Evolutionary conservation across 2,797 vertebrate species (phyloP).

Genomic region (Schizopygopsis malacanthus): DNA sequence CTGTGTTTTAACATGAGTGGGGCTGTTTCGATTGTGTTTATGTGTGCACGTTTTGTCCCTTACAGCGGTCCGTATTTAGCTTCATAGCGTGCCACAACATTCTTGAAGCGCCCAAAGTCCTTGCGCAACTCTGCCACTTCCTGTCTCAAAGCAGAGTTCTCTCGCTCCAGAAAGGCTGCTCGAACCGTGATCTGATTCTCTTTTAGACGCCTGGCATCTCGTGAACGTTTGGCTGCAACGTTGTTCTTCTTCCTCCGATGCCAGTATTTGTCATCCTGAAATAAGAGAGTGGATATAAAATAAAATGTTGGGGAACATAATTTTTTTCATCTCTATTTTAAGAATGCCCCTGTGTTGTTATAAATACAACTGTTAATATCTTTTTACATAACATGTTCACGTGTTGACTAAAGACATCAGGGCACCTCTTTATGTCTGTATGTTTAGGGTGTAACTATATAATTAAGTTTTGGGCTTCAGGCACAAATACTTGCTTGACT

Average conservation of each 20-base stretch:
- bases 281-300: neutral
- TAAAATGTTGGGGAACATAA: conserved; percentile 30
- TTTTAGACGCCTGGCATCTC: conserved; percentile 92
- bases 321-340: conserved; percentile 84
- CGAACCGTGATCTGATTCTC: conserved; percentile 98
- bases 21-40: neutral
- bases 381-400: neutral
- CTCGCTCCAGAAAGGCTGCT: conserved; percentile 94
- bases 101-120: conserved; percentile 89
- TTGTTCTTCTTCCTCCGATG: conserved; percentile 96
- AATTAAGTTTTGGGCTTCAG: too few species aligned
- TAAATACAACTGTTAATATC: neutral
- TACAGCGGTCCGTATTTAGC: conserved; percentile 91
- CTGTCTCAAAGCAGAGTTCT: conserved; percentile 88
- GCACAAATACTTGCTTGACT: too few species aligned
- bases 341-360: conserved; percentile 76
- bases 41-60: conserved; percentile 66
- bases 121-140: conserved; percentile 94
- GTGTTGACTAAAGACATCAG: too few species aligned
- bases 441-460: too few species aligned
- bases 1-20: neutral
- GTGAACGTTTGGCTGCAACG: conserved; percentile 94
- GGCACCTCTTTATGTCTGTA: too few species aligned
- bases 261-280: conserved; percentile 95
- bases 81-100: conserved; percentile 85